phyloP scores from a whole-genome alignment of 1,140 invertebrate genomes.

The Nasonia longicornis region DNA sequence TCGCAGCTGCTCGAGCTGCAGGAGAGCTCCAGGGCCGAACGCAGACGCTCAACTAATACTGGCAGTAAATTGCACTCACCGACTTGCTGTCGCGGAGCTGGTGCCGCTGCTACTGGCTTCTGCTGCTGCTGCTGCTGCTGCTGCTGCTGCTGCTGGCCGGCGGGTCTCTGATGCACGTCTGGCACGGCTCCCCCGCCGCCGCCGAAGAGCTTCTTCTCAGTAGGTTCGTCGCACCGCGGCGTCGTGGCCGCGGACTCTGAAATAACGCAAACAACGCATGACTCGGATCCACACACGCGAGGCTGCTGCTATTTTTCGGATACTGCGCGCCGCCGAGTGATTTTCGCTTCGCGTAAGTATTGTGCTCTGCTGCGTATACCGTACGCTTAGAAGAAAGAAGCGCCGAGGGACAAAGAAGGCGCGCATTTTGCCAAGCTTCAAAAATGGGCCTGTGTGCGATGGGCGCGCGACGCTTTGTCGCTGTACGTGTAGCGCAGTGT shows the following conservation, averaged over 20 bases:
- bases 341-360: no score
- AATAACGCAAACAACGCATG: slow-evolving; percentile 41
- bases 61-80: slow-evolving; percentile 69
- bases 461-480: slow-evolving; percentile 6
- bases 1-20: slow-evolving; percentile 55
- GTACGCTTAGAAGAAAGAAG: not conserved
- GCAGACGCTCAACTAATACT: slow-evolving; percentile 66
- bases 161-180: not conserved
- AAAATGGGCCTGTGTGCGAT: slow-evolving; percentile 19
- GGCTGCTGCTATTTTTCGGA: not conserved
- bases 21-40: slow-evolving; percentile 63
- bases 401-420: slow-evolving; percentile 1
- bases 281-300: not conserved
- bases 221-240: slow-evolving; percentile 48
- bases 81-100: slow-evolving; percentile 37
- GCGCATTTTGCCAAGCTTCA: slow-evolving; percentile 3
- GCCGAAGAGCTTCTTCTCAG: slow-evolving; percentile 48
- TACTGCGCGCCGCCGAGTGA: not conserved
- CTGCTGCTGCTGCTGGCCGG: slow-evolving; percentile 23
- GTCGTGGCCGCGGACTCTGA: slow-evolving; percentile 51
- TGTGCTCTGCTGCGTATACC: not conserved
- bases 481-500: no score
- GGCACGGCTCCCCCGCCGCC: slow-evolving; percentile 35
- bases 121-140: slow-evolving; percentile 44
- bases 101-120: slow-evolving; percentile 39